These are phyloP conservation scores for Girardinus metallicus DNA, from an alignment of 2,797 vertebrate genomes.

Conservation along the genomic window DNA sequence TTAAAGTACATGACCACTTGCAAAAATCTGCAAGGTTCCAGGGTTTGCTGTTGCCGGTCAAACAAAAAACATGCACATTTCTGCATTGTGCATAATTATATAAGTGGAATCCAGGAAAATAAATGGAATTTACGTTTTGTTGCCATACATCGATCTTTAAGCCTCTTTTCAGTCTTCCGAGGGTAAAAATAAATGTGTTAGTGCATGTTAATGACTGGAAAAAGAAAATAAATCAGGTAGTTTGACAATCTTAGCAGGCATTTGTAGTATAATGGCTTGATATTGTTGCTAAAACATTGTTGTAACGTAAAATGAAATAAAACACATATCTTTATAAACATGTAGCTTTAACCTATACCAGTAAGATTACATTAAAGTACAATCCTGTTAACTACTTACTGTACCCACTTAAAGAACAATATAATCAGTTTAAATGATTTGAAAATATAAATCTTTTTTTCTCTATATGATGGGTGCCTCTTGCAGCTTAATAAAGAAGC, in stretches of 20 bases:
- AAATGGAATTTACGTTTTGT: conserved; percentile 21
- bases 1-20: conserved; percentile 19
- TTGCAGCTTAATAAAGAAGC: conserved; percentile 67
- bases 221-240: conserved; percentile 30
- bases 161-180: conserved; percentile 29
- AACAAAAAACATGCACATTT: conserved; percentile 36
- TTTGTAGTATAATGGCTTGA: conserved; percentile 52
- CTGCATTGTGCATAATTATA: not conserved
- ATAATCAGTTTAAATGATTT: conserved; percentile 69
- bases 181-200: conserved; percentile 24
- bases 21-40: conserved; percentile 16
- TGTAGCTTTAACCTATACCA: conserved; percentile 49
- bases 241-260: conserved; percentile 46
- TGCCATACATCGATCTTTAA: conserved; percentile 28
- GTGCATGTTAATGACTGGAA: conserved; percentile 24
- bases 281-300: conserved; percentile 27
- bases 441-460: conserved; percentile 78
- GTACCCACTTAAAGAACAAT: conserved; percentile 70
- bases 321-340: conserved; percentile 40
- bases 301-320: conserved; percentile 49
- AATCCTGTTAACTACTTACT: conserved; percentile 64
- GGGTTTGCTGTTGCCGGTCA: conserved; percentile 27
- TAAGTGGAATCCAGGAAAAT: conserved; percentile 19
- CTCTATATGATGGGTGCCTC: conserved; percentile 62
- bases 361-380: conserved; percentile 54